phyloP scores from a whole-genome alignment of 37 sponge, comb jelly and placozoan species.

The Agelas oroides region DNA sequence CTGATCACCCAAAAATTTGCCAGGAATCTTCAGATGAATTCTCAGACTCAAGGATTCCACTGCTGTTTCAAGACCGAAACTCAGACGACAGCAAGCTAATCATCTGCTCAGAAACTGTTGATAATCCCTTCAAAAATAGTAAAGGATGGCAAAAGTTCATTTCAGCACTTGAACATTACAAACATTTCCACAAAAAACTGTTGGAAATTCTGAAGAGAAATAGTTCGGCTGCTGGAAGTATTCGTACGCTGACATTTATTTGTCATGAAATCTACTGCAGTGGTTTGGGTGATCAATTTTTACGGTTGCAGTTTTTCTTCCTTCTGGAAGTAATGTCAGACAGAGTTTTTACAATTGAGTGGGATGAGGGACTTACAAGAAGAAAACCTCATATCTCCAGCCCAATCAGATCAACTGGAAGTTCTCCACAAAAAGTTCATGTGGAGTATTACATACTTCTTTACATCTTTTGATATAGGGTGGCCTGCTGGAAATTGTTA shows the following conservation, averaged over 20 bases:
- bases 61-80: too few relatives aligned
- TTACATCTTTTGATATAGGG: too few relatives aligned
- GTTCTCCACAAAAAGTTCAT: neutral
- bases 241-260: conserved; percentile 44
- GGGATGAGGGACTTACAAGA: conserved; percentile 13
- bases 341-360: conserved; percentile 35
- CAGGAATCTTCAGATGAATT: too few relatives aligned
- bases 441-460: too few relatives aligned
- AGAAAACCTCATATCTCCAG: conserved; percentile 15
- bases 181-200: neutral
- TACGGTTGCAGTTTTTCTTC: conserved; percentile 5
- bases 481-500: too few relatives aligned
- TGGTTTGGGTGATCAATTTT: conserved; percentile 44
- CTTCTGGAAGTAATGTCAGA: conserved; percentile 38
- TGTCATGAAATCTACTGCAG: conserved; percentile 21
- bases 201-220: neutral
- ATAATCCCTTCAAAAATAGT: neutral
- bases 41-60: too few relatives aligned
- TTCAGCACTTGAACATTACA: neutral
- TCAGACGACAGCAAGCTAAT: too few relatives aligned
- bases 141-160: neutral
- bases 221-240: neutral
- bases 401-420: conserved; percentile 35
- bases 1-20: too few relatives aligned
- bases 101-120: too few relatives aligned